Conservation (phyloP, 2,797 vertebrate species). For the Macropus fuliginosus region DNA sequence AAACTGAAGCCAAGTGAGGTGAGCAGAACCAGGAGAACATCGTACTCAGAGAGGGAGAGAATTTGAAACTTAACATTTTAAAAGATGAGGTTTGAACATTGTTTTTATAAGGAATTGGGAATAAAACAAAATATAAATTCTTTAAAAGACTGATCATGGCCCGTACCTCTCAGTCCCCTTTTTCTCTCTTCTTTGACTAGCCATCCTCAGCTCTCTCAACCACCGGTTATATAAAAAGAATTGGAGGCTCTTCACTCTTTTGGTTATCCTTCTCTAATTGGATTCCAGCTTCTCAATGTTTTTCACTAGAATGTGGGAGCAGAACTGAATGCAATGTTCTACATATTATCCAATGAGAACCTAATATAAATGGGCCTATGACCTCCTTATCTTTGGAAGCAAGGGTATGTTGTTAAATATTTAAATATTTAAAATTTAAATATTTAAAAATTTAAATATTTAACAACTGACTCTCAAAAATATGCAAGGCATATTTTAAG, state of each 20-base stretch:
- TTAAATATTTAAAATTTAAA: not conserved
- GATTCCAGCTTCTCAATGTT: not conserved
- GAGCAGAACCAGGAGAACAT: not conserved
- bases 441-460: not conserved
- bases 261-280: not conserved
- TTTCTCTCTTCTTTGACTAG: not conserved
- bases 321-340: not conserved
- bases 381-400: not conserved
- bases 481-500: not conserved
- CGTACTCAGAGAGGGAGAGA: not conserved
- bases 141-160: not conserved
- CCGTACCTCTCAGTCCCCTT: not conserved
- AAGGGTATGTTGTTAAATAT: not conserved
- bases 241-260: not conserved
- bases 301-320: not conserved
- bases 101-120: not conserved
- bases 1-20: not conserved
- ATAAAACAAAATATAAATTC: not conserved
- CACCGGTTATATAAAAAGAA: not conserved
- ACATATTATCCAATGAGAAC: not conserved
- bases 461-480: not conserved
- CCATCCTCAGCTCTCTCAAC: constrained; percentile 1
- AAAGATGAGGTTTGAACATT: not conserved
- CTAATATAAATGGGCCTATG: not conserved
- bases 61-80: not conserved